Conservation (phyloP, 37 sponge, comb jelly and placozoan genomes). For the Axinella damicornis region DNA sequence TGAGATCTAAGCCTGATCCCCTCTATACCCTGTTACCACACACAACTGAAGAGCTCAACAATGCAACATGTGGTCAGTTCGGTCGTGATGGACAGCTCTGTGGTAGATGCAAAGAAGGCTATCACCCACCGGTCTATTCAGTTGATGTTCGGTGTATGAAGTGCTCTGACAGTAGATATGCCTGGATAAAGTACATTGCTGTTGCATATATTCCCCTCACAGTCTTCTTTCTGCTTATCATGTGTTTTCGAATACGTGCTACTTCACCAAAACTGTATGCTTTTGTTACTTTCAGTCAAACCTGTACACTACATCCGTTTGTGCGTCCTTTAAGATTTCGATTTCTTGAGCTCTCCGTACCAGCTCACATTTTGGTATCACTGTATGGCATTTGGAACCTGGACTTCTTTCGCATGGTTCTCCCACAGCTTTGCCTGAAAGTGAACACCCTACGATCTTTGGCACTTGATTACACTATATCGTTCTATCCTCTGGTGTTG, state of each 20-base stretch:
- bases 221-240: constrained; percentile 38
- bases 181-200: constrained; percentile 9
- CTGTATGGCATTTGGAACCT: too few species aligned
- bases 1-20: neutral
- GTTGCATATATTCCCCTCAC: constrained; percentile 60
- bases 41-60: neutral
- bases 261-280: constrained; percentile 53
- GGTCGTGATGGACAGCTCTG: constrained; percentile 61
- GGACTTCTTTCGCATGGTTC: too few species aligned
- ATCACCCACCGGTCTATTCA: constrained; percentile 44
- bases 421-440: constrained; percentile 1
- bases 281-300: constrained; percentile 63
- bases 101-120: constrained; percentile 45
- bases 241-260: constrained; percentile 58
- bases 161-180: neutral
- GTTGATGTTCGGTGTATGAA: constrained; percentile 13
- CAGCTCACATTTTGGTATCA: too few species aligned
- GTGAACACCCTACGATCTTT: neutral
- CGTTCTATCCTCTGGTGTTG: constrained; percentile 29
- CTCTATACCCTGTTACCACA: neutral
- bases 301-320: constrained; percentile 1
- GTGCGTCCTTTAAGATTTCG: neutral
- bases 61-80: constrained; percentile 25
- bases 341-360: too few species aligned
- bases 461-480: constrained; percentile 31